Conservation (phyloP, 2,888 invertebrate genomes). For the Nephrotoma appendiculata region DNA sequence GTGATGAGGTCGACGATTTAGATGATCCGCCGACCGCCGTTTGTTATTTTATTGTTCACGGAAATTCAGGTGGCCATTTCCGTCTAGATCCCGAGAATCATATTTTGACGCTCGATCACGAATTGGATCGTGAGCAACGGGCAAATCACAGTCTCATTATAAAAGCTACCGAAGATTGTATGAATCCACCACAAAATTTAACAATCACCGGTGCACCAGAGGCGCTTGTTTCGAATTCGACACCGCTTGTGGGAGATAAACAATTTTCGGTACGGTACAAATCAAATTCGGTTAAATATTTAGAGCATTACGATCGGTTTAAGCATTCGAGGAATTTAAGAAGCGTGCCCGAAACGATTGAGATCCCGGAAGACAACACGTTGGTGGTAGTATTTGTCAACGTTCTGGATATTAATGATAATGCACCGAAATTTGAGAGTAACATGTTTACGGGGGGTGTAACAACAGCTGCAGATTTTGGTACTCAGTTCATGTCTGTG, state of each 20-base stretch:
- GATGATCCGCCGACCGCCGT: conserved; percentile 69
- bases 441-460: conserved; percentile 86
- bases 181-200: conserved; percentile 36
- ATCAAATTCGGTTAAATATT: neutral
- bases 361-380: conserved; percentile 41
- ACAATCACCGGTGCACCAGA: neutral
- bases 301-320: conserved; percentile 18
- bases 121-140: conserved; percentile 60
- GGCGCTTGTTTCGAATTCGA: neutral
- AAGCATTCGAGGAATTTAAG: conserved; percentile 21
- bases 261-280: neutral
- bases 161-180: conserved; percentile 74
- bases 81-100: conserved; percentile 57
- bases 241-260: neutral
- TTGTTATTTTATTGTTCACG: conserved; percentile 86
- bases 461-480: conserved; percentile 85
- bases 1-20: conserved; percentile 71
- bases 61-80: conserved; percentile 61
- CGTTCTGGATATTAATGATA: conserved; percentile 82
- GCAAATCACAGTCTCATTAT: conserved; percentile 55
- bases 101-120: conserved; percentile 38
- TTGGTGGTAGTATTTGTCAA: conserved; percentile 51
- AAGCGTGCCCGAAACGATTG: conserved; percentile 6
- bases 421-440: conserved; percentile 67
- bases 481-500: conserved; percentile 70